Evolutionary conservation across 2,888 invertebrate species (phyloP), one percentile per base, ranked within the genome.

Genomic region (Eubasilissa splendida): DNA sequence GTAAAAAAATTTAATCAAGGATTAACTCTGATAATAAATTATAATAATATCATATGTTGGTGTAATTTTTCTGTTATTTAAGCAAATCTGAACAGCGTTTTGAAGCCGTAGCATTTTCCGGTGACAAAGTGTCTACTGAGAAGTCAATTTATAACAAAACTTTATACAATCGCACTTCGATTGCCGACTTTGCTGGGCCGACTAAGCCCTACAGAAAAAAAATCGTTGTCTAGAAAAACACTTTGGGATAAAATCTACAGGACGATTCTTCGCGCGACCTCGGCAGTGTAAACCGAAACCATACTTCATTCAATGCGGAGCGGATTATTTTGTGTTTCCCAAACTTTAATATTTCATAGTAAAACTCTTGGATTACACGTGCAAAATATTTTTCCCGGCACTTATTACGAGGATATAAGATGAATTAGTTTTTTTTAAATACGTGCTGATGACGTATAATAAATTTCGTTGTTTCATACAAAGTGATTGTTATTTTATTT

Each of bases 131-230:
- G 50, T 52, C 42, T 14, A 42, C 22, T 33, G 71, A 53, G 71
- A 22, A 22, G 53, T 71, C 71, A 71, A 71, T 71, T 71, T 71
- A 71, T 71, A 54, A 22, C 71, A 54, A 71, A 71, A 71, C 53
- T 71, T 71, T 71, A 71, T 53, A 53, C 71, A 12, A 71, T 71
- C 22, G 22, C 52, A 54, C 14, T 71, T 71, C 71, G 71, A 71
- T 71, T 71, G 71, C 71, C 71, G 52, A 53, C 71, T 71, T 33
- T 22, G 53, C 71, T 71, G 71, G 54, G 22, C 54, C 71, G 71
- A 31, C 52, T 68, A 50, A 68, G 22, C 10, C 54, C 71, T 31
- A 22, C 22, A 33, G 71, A 53, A 71, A 71, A 14, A 33, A 71
- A 54, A 71, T 50, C 68, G 50, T 68, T 14, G 53, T 31, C 71